Base-by-base conservation (phyloP, 2,113 vertebrate species). In the Madoqua kirkii region DNA sequence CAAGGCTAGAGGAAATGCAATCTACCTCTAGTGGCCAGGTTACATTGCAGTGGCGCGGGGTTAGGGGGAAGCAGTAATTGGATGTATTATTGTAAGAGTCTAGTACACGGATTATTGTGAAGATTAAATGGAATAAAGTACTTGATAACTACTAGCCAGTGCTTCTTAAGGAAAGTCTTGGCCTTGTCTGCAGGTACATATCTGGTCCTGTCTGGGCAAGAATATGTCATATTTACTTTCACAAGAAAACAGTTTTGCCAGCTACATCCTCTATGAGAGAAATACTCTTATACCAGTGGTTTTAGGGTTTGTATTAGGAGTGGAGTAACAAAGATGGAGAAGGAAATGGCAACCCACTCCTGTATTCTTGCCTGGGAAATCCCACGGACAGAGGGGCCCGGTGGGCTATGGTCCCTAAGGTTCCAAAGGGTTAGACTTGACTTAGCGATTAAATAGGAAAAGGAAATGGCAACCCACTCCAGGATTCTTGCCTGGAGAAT, bases 101-200 rank as follows among this genome's bases (percentile, higher is more conserved):
- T 87, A 43, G 31, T 33, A 3, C 3, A 2, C 13, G 3, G 43
- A 8, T 89, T 79, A 57, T 78, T 90, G 31, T 86, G 78, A 88
- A 87, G 60, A 59, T 62, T 57, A 89, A 81, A 48, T 91, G 67
- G 96, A 82, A 52, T 91, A 45, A 89, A 82, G 45, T 85, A 50
- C 60, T 48, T 91, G 43, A 43, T 92, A 74, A 95, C 27, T 74
- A 33, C 15, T 81, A 90, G 23, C 25, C 19, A 92, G 31, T 76
- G 76, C 48, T 96, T 87, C 90, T 82, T 94, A 79, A 96, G 82
- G 43, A 89, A 93, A 90, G 52, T 57, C 40, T 94, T 88, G 40
- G 43, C 33, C 60, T 97, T 96, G 27, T 40, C 50, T 92, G 15
- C 13, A 64, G 52, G 33, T 94, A 50, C 33, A 59, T 95, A 83